Evolutionary conservation across 2,888 invertebrate genomes (phyloP).

Genomic region (Biston betularia): DNA sequence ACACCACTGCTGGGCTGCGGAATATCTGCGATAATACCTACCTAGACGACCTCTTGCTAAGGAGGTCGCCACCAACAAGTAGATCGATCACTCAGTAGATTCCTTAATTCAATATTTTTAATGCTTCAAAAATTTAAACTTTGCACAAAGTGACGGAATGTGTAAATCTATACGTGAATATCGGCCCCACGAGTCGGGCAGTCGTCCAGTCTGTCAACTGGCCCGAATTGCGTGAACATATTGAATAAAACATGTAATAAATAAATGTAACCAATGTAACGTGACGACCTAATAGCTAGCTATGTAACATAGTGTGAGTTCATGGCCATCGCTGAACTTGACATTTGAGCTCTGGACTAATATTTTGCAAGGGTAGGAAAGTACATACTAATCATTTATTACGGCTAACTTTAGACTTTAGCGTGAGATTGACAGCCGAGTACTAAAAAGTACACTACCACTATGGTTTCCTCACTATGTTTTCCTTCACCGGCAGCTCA

Average conservation of each 20-base stretch:
- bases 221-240: conserved; percentile 51
- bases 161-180: conserved; percentile 12
- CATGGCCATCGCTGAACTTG: conserved; percentile 5
- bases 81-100: background rate
- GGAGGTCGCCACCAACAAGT: too few relatives aligned
- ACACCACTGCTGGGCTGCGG: too few relatives aligned
- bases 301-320: conserved; percentile 28
- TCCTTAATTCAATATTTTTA: background rate
- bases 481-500: too few relatives aligned
- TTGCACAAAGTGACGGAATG: background rate
- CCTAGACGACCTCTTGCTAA: too few relatives aligned
- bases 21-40: too few relatives aligned
- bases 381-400: background rate
- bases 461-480: too few relatives aligned
- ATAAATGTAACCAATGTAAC: conserved; percentile 67
- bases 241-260: conserved; percentile 84
- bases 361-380: background rate
- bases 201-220: conserved; percentile 53
- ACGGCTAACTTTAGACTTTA: too few relatives aligned
- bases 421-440: too few relatives aligned
- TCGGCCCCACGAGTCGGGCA: conserved; percentile 11
- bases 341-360: conserved; percentile 18
- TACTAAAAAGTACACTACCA: too few relatives aligned
- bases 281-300: conserved; percentile 64
- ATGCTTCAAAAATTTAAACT: background rate